A percentile compares a stretch with the other conserved stretches of the same genome.
Evolutionary conservation across 2,113 vertebrate genomes (phyloP).

Genomic region (Danio rerio): GRCz12tu NC_133177.1:40686001-40686500

Average conservation of each 20-base stretch:
- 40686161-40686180: background rate
- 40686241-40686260: background rate
- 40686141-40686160: background rate
- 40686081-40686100: background rate
- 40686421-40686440: no score
- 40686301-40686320: background rate
- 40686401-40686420: no score
- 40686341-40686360: background rate
- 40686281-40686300: background rate
- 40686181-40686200: background rate
- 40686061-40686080: constrained; percentile 91
- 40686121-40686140: background rate
- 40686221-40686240: background rate
- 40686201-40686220: background rate
- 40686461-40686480: no score
- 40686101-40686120: background rate
- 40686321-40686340: background rate
- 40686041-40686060: constrained; percentile 91
- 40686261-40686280: background rate
- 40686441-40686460: no score
- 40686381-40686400: background rate
- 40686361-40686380: background rate
- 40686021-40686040: constrained; percentile 94
- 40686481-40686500: no score
- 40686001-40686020: constrained; percentile 93